phyloP scores from a whole-genome alignment of 2,113 vertebrate species.

The Oenanthe melanoleuca region DNA sequence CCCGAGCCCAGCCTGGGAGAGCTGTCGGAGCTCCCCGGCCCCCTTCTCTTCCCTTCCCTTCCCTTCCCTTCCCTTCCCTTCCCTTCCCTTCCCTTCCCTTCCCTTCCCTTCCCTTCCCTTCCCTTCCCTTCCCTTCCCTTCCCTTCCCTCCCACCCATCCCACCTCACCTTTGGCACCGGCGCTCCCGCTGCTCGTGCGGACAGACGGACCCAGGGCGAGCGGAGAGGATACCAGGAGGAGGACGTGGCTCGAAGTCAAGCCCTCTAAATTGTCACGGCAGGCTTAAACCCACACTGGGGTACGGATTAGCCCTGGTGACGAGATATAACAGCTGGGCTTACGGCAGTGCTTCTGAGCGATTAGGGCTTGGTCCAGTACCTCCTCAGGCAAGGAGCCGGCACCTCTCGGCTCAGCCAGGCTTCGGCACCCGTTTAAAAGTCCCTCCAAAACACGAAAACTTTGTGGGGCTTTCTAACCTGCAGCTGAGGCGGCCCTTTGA shows the following conservation, averaged over 20 bases:
- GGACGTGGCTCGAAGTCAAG: background rate
- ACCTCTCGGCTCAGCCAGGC: background rate
- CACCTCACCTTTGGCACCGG: background rate
- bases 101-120: too few species aligned
- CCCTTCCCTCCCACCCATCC: background rate
- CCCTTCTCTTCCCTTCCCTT: background rate
- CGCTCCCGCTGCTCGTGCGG: background rate
- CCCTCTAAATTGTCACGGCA: background rate
- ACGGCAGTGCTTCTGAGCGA: background rate
- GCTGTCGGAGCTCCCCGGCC: fast-evolving
- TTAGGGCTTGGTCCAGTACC: background rate
- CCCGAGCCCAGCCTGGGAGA: background rate
- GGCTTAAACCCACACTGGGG: background rate
- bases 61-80: background rate
- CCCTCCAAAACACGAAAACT: background rate
- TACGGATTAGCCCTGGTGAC: slow-evolving; percentile 42
- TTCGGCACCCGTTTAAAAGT: background rate
- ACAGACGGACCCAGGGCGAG: background rate
- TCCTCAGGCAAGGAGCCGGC: background rate
- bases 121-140: too few species aligned
- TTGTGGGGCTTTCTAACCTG: background rate
- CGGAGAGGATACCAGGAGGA: background rate
- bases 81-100: background rate
- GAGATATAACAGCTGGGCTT: slow-evolving; percentile 9
- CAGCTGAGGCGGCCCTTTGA: background rate